phyloP scores from a whole-genome alignment of 2,113 vertebrate genomes.

The Plectropomus leopardus region DNA sequence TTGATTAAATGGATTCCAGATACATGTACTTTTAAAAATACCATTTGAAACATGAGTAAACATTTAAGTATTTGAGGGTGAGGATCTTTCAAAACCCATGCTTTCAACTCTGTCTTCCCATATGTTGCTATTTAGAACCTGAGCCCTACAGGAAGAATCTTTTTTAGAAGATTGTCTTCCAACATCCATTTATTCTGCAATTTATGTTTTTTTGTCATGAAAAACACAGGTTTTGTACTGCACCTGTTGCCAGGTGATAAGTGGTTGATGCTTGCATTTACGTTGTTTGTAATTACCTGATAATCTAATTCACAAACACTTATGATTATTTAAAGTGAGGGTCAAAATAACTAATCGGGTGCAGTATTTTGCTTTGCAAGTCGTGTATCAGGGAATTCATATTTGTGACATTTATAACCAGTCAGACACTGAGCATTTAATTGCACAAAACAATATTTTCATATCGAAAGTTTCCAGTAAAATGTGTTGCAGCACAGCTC shows the following conservation, averaged over 20 bases:
- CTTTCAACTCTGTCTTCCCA: too few species aligned
- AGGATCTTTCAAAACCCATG: too few species aligned
- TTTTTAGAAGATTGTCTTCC: too few species aligned
- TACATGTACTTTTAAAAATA: too few species aligned
- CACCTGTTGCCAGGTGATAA: neutral
- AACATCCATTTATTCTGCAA: neutral
- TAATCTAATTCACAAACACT: neutral
- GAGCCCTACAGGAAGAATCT: too few species aligned
- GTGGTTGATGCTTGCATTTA: neutral
- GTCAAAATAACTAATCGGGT: too few species aligned
- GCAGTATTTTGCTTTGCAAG: neutral
- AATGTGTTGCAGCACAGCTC: neutral
- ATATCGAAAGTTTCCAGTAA: neutral
- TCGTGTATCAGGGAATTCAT: neutral
- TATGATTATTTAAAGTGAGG: too few species aligned
- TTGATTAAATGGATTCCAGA: too few species aligned
- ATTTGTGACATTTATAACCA: neutral
- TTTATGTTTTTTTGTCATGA: rapidly evolving
- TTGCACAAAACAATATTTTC: neutral
- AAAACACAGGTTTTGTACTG: neutral
- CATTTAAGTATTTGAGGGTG: too few species aligned
- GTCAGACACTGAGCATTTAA: too few species aligned
- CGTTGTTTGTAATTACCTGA: neutral
- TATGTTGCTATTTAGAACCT: too few species aligned
- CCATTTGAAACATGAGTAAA: too few species aligned